These are phyloP conservation scores for Chiloscyllium punctatum DNA, from an alignment of 2,797 vertebrate species.

Conservation along the genomic window DNA sequence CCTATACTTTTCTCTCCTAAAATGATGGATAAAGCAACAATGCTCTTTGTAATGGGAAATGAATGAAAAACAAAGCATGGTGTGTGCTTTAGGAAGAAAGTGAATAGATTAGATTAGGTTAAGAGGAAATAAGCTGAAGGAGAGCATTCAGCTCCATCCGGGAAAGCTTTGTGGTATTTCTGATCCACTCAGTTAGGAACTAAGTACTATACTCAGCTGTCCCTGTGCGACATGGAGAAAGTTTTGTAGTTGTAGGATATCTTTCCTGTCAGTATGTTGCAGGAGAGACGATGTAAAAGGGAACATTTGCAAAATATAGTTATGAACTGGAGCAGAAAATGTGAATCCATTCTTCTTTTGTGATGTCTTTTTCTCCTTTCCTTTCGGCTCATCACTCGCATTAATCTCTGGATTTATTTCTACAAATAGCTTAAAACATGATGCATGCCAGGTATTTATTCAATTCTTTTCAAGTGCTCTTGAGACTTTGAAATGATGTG, in stretches of 20 bases:
- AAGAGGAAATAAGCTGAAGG: not conserved
- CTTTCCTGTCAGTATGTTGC: not conserved
- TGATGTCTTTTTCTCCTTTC: not conserved
- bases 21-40: not conserved
- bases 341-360: not conserved
- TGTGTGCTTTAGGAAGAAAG: not conserved
- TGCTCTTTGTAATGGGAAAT: not conserved
- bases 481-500: not conserved
- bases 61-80: not conserved
- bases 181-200: conserved; percentile 7
- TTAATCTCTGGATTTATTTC: not conserved
- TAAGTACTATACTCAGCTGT: not conserved
- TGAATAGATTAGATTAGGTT: not conserved
- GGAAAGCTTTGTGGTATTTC: not conserved
- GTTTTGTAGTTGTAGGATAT: not conserved
- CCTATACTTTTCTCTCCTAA: not conserved
- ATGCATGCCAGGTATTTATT: not conserved
- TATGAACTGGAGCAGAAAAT: not conserved
- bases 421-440: not conserved
- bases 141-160: not conserved
- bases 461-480: not conserved
- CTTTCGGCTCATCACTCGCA: not conserved
- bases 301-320: not conserved
- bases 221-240: not conserved
- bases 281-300: not conserved